Base-by-base conservation (phyloP, 2,888 invertebrate species). In the Mellilla xanthometata region DNA sequence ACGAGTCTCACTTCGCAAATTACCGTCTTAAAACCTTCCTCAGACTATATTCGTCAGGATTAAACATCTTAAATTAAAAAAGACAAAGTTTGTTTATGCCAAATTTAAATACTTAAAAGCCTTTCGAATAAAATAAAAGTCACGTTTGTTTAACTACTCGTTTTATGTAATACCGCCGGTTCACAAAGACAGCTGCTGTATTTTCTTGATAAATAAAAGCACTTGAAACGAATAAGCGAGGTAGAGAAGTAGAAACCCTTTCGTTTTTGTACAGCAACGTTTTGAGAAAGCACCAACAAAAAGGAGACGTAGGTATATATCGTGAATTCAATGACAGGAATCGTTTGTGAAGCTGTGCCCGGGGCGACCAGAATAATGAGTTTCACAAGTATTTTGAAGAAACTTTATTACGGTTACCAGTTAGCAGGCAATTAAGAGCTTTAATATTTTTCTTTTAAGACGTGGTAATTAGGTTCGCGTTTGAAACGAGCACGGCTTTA, bases 1-100 rank as follows among this genome's bases (percentile, higher is more conserved):
- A 68, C 73, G 71, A 66, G 66, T 58, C 65, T 59, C 65, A 67
- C 68, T 75, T 80, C 71, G 60, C 80, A 79, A 83, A 83, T 84
- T 82, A 80, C 77, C 72, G 72, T 72, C 72, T 76, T 72, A 64
- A 74, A 78, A 58, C 71, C 68, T 72, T 66, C 59, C 68, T 56
- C 51, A 51, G 68, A 72, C 71, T 72, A 65, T 70, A 78, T 74
- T 76, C 74, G 69, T 76, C 71, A 74, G 64, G 58, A 68, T 66
- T 54, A 71, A 72, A 60, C 62, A 60, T 56, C 58, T 65, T 65
- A 73, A 75, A 76, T 77, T 68, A 65, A 74, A 72, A 74, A 62
- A 63, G 49, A 54, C 32, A 15, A 33, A 48, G 12, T 60, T 60
- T 50, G 49, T 62, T 63, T 56, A 49, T 27, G 35, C 2, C 24